These are phyloP conservation scores for Centropristis striata DNA, from an alignment of 2,113 vertebrate genomes.

Conservation along the genomic window DNA sequence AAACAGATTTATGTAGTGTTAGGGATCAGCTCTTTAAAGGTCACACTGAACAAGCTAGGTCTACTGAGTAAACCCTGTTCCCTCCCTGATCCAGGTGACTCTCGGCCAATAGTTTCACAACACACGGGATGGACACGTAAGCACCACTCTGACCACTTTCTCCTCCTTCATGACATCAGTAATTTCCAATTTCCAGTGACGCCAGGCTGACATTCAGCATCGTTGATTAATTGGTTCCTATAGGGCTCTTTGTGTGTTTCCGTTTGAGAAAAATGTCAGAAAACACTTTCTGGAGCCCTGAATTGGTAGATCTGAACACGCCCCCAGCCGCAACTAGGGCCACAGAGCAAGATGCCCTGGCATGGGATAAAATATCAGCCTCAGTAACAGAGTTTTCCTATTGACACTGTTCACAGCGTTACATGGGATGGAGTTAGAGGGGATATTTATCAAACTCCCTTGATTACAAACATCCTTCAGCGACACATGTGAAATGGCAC, in stretches of 20 bases:
- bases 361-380: constrained; percentile 33
- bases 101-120: constrained; percentile 44
- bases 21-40: constrained; percentile 65
- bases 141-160: constrained; percentile 30
- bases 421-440: constrained; percentile 43
- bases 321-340: constrained; percentile 13
- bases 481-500: constrained; percentile 28
- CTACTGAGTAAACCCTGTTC: constrained; percentile 44
- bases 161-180: constrained; percentile 49
- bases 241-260: constrained; percentile 48
- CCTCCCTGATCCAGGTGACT: constrained; percentile 53
- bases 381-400: constrained; percentile 51
- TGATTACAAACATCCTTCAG: constrained; percentile 68
- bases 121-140: constrained; percentile 21
- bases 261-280: constrained; percentile 21
- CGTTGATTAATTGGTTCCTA: constrained; percentile 69
- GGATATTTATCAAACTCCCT: constrained; percentile 46
- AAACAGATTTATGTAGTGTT: constrained; percentile 69
- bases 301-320: constrained; percentile 46
- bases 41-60: constrained; percentile 44
- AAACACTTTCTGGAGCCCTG: constrained; percentile 23
- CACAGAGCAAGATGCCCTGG: constrained; percentile 46
- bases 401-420: constrained; percentile 42
- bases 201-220: constrained; percentile 46
- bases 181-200: constrained; percentile 59